A percentile compares a stretch with the other conserved stretches of the same genome.
Conservation (phyloP, 2,113 vertebrate genomes). For the Cynoglossus semilaevis region DNA sequence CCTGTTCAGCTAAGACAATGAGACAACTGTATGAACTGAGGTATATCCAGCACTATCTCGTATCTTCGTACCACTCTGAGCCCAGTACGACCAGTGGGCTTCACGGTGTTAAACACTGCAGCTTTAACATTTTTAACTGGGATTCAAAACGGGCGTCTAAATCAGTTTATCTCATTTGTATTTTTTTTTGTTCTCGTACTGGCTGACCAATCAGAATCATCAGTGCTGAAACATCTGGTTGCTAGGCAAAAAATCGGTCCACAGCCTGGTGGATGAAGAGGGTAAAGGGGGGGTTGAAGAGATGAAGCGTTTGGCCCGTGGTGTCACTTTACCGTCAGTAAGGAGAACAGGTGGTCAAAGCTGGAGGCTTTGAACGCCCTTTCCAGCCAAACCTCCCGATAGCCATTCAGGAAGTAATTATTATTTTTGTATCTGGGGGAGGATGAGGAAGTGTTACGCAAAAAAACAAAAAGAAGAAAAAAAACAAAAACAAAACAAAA, state of each 20-base stretch:
- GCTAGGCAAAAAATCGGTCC: slow-evolving; percentile 73
- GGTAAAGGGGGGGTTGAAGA: slow-evolving; percentile 63
- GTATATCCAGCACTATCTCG: too few species aligned
- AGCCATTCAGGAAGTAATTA: slow-evolving; percentile 99
- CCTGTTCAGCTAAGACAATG: too few species aligned
- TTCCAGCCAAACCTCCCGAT: slow-evolving; percentile 99
- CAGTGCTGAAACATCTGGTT: slow-evolving; percentile 65
- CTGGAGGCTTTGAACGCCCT: slow-evolving; percentile 98
- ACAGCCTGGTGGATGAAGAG: slow-evolving; percentile 76
- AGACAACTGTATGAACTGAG: too few species aligned
- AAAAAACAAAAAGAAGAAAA: slow-evolving; percentile 72
- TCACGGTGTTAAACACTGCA: too few species aligned
- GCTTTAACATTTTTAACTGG: too few species aligned
- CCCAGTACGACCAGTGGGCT: too few species aligned
- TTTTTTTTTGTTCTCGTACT: slow-evolving; percentile 29
- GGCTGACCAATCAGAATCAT: slow-evolving; percentile 95
- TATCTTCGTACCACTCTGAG: too few species aligned
- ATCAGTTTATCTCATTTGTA: too few species aligned
- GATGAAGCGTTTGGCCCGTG: slow-evolving; percentile 77
- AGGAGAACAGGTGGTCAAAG: slow-evolving; percentile 98
- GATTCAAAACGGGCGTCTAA: too few species aligned
- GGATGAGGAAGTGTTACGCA: slow-evolving; percentile 87
- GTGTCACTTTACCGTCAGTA: slow-evolving; percentile 99
- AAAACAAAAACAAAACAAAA: slow-evolving; percentile 72
- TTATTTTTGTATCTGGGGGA: slow-evolving; percentile 99